phyloP scores from a whole-genome alignment of 2,113 vertebrate genomes.

The Physeter macrocephalus region DNA sequence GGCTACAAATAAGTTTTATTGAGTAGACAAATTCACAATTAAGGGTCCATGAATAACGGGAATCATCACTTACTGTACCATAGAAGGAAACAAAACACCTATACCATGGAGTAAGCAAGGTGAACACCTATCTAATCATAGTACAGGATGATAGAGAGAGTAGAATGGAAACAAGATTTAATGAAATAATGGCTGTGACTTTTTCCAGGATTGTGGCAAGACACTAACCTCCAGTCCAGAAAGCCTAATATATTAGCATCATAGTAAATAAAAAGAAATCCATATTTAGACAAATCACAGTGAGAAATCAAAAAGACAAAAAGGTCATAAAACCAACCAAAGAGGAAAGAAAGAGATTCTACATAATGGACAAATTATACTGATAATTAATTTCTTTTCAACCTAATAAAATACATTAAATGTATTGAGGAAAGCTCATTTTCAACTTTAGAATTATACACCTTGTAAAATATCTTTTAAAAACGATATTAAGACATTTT shows the following conservation, averaged over 20 bases:
- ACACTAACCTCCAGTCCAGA: background rate
- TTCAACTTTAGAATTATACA: background rate
- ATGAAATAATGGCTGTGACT: background rate
- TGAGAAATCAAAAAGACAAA: background rate
- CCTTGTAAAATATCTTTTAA: background rate
- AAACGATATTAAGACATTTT: background rate
- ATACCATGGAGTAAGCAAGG: background rate
- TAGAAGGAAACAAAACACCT: background rate
- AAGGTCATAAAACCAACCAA: background rate
- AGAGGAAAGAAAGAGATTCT: background rate
- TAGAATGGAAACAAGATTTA: background rate
- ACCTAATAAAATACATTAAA: background rate
- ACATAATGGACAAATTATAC: background rate
- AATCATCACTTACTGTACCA: background rate
- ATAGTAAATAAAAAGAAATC: conserved; percentile 9
- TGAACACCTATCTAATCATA: background rate
- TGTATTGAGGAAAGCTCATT: background rate
- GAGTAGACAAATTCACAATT: background rate
- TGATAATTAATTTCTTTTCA: background rate
- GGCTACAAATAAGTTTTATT: background rate
- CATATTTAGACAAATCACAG: background rate
- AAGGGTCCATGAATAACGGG: background rate
- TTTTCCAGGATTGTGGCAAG: background rate
- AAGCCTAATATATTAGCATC: background rate
- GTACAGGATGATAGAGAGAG: background rate